Evolutionary conservation across 30 jellyfish, hydroid and myxozoan species (phyloP).

Genomic region (Hydractinia echinata): DNA sequence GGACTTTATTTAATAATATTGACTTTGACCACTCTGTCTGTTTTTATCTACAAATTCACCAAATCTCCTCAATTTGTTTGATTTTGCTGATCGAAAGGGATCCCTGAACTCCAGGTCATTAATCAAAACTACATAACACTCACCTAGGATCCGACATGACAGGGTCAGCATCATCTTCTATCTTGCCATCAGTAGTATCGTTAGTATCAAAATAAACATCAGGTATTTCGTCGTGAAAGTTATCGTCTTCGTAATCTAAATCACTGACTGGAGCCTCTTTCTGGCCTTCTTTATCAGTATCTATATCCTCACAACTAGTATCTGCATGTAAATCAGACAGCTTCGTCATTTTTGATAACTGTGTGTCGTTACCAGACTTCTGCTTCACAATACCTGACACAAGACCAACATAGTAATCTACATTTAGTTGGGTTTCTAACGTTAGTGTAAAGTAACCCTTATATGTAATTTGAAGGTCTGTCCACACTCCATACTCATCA

Average conservation of each 20-base stretch:
- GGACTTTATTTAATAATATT: no score
- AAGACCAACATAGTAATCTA: constrained; percentile 73
- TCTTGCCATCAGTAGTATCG: constrained; percentile 57
- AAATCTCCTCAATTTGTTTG: no score
- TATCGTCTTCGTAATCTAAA: constrained; percentile 49
- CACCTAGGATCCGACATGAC: constrained; percentile 85
- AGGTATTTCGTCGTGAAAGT: constrained; percentile 66
- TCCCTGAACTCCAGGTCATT: no score
- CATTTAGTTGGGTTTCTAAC: constrained; percentile 90
- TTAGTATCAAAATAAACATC: constrained; percentile 78
- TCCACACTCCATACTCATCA: constrained; percentile 98
- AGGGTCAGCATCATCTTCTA: constrained; percentile 72
- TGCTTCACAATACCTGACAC: constrained; percentile 69
- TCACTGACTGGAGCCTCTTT: constrained; percentile 32
- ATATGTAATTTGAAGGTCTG: constrained; percentile 89
- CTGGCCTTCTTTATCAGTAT: constrained; percentile 37
- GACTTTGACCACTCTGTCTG: no score
- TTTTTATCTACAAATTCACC: no score
- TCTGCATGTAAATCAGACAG: not conserved
- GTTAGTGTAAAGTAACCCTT: constrained; percentile 95
- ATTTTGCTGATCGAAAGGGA: no score
- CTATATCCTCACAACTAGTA: not conserved
- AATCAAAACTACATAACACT: not conserved
- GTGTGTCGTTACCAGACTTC: constrained; percentile 27
- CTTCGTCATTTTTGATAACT: not conserved